These are phyloP conservation scores for Tinea trinotella DNA, from an alignment of 2,888 invertebrate species.

Conservation along the genomic window DNA sequence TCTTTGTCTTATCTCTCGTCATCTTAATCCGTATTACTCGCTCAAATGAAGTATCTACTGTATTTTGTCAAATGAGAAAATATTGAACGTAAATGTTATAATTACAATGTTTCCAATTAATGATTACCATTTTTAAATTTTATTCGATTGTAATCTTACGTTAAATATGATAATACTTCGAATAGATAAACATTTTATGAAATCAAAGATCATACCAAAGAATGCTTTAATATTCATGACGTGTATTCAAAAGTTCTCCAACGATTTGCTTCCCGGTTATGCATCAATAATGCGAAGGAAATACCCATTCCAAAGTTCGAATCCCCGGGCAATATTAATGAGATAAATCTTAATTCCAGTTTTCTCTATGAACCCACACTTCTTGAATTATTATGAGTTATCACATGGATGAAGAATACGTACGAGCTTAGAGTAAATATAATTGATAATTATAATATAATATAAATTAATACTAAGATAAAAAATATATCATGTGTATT, in stretches of 20 bases:
- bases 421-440: too few relatives aligned
- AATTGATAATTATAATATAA: too few relatives aligned
- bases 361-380: constrained; percentile 19
- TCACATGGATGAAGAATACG: neutral
- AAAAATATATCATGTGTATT: too few relatives aligned
- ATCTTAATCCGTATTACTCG: neutral
- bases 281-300: constrained; percentile 46
- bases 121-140: too few relatives aligned
- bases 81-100: too few relatives aligned
- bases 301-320: constrained; percentile 49
- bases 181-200: neutral
- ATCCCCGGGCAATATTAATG: constrained; percentile 51
- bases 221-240: constrained; percentile 5
- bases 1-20: neutral
- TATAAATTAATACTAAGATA: too few relatives aligned
- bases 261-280: constrained; percentile 48
- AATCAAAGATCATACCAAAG: neutral
- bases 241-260: constrained; percentile 33
- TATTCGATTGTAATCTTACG: too few relatives aligned
- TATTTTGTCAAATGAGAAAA: too few relatives aligned
- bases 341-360: constrained; percentile 39
- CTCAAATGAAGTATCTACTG: too few relatives aligned
- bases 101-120: too few relatives aligned
- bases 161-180: too few relatives aligned
- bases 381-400: constrained; percentile 12